phyloP scores from a whole-genome alignment of 2,888 invertebrate genomes.

The Magallana nippona region DNA sequence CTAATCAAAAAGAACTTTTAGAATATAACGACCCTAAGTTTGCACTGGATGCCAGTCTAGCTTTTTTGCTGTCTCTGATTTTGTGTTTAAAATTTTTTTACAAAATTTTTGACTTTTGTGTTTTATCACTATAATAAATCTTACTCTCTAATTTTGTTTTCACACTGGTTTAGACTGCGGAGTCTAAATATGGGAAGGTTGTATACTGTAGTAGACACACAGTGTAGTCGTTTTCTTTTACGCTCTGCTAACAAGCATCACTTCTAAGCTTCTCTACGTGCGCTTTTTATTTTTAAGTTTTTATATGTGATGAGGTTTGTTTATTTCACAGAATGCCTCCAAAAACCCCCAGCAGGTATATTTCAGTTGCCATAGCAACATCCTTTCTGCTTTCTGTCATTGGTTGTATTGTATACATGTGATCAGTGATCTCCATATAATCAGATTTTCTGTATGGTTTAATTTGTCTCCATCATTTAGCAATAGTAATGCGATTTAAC shows the following conservation, averaged over 20 bases:
- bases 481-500: not conserved
- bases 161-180: not conserved
- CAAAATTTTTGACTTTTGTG: not conserved
- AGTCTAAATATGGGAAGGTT: slow-evolving; percentile 24
- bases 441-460: slow-evolving; percentile 13
- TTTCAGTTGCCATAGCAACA: slow-evolving; percentile 24
- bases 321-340: slow-evolving; percentile 29
- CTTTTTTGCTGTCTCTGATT: not conserved
- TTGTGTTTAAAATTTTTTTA: not conserved
- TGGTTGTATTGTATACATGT: not conserved
- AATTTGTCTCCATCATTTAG: not conserved
- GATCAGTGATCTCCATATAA: not conserved
- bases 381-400: slow-evolving; percentile 1
- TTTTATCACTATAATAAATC: not conserved
- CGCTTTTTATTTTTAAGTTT: not conserved
- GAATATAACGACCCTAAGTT: no score
- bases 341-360: slow-evolving; percentile 25
- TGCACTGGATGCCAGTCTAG: not conserved
- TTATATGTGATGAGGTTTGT: not conserved
- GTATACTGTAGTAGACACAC: not conserved
- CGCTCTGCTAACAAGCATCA: no score
- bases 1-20: no score
- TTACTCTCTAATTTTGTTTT: not conserved
- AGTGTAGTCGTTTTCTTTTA: not conserved
- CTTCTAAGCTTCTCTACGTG: not conserved